Conservation (phyloP, 1,140 invertebrate species). For the Coenobita brevimanus region DNA sequence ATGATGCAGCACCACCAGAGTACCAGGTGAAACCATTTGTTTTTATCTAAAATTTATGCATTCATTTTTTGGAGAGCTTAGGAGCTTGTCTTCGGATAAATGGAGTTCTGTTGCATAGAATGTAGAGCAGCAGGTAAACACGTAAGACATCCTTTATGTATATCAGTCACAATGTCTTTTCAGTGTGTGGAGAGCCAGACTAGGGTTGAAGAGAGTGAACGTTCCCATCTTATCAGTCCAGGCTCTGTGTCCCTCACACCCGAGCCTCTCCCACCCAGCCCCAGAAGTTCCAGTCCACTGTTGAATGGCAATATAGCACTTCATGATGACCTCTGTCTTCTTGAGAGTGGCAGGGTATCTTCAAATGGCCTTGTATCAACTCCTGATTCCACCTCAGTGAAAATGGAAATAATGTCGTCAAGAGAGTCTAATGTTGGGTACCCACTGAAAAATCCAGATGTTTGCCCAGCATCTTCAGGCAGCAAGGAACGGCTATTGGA, state of each 20-base stretch:
- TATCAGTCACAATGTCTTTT: no score
- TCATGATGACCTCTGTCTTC: background rate
- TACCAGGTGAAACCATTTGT: conserved; percentile 25
- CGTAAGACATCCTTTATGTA: no score
- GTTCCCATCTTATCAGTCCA: background rate
- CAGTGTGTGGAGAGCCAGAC: no score
- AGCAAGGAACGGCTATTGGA: conserved; percentile 16
- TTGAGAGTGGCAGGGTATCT: background rate
- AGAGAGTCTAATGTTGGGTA: background rate
- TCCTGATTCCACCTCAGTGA: background rate
- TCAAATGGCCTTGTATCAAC: background rate
- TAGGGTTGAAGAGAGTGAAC: no score
- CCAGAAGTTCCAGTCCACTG: conserved; percentile 35
- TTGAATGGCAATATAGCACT: conserved; percentile 35
- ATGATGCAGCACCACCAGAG: conserved; percentile 17
- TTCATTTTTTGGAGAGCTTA: background rate
- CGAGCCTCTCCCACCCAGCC: conserved; percentile 11
- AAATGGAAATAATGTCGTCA: background rate
- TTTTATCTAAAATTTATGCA: background rate
- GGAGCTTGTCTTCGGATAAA: no score
- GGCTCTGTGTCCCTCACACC: background rate
- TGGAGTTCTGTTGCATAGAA: no score
- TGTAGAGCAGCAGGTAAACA: no score
- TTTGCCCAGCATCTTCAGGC: conserved; percentile 21
- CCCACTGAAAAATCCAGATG: conserved; percentile 30